phyloP scores from a whole-genome alignment of 1,140 invertebrate genomes.

The Calephelis virginiensis region DNA sequence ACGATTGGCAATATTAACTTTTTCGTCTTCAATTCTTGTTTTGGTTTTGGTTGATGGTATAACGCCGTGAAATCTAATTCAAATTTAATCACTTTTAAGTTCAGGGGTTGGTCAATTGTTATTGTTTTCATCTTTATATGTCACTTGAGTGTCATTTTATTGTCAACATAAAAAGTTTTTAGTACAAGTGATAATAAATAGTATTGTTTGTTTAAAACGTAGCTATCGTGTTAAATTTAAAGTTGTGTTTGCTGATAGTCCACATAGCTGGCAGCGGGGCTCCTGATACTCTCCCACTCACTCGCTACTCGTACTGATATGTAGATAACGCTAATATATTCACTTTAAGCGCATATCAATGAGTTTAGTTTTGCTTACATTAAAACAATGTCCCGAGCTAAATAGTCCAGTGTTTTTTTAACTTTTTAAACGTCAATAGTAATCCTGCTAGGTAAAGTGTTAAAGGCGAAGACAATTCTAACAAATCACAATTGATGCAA shows the following conservation, averaged over 20 bases:
- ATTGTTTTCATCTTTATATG: constrained; percentile 62
- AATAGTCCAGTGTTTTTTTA: too few relatives aligned
- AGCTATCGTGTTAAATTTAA: not conserved
- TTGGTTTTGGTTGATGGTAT: constrained; percentile 19
- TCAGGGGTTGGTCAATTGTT: constrained; percentile 57
- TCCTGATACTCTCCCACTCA: constrained; percentile 4
- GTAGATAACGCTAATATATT: constrained; percentile 19
- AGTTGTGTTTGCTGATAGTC: constrained; percentile 3
- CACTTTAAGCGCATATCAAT: constrained; percentile 1
- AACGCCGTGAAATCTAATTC: constrained; percentile 57
- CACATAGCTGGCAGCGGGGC: not conserved
- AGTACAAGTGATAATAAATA: not conserved
- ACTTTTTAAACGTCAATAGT: too few relatives aligned
- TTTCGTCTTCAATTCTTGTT: constrained; percentile 28
- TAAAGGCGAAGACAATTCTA: too few relatives aligned
- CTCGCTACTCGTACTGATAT: constrained; percentile 13
- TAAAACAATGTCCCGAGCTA: not conserved
- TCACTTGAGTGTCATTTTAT: constrained; percentile 14
- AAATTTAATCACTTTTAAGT: constrained; percentile 63
- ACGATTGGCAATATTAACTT: constrained; percentile 45
- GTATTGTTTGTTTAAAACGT: constrained; percentile 1
- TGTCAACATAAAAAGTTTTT: not conserved
- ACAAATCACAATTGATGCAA: too few relatives aligned
- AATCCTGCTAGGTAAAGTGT: too few relatives aligned
- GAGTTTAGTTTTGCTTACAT: not conserved